These are phyloP conservation scores for Drosophila helvetica DNA, from an alignment of 2,888 invertebrate species.

Conservation along the genomic window DNA sequence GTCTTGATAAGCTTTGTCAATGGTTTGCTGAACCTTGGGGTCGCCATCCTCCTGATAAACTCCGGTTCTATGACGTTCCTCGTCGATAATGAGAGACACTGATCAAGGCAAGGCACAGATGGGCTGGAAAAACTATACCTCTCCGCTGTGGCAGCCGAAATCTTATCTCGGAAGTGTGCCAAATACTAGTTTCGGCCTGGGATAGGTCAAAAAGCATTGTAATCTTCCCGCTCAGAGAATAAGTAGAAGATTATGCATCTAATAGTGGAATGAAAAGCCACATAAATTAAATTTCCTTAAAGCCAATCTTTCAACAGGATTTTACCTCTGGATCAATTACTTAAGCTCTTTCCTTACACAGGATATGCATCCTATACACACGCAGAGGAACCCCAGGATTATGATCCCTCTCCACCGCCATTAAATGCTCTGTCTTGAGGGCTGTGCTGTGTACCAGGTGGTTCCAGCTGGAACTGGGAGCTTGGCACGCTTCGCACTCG, in stretches of 20 bases:
- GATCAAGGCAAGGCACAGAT: conserved; percentile 19
- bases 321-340: not conserved
- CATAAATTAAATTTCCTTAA: too few species aligned
- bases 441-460: conserved; percentile 54
- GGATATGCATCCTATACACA: conserved; percentile 11
- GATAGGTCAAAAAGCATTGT: conserved; percentile 32
- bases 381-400: conserved; percentile 13
- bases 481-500: conserved; percentile 63
- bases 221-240: conserved; percentile 10
- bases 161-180: conserved; percentile 37
- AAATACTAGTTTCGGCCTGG: conserved; percentile 13
- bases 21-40: conserved; percentile 27
- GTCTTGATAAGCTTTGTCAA: conserved; percentile 21
- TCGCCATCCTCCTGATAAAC: conserved; percentile 44
- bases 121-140: not conserved
- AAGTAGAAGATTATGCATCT: not conserved
- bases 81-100: conserved; percentile 20
- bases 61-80: conserved; percentile 14
- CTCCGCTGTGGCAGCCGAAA: not conserved
- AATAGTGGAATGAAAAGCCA: too few species aligned
- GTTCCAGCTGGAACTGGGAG: conserved; percentile 52
- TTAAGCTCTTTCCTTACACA: conserved; percentile 20
- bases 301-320: not conserved
- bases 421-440: conserved; percentile 24
- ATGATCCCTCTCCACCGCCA: conserved; percentile 24